These are phyloP conservation scores for Anaspis maculata DNA, from an alignment of 2,888 invertebrate genomes.

Conservation along the genomic window DNA sequence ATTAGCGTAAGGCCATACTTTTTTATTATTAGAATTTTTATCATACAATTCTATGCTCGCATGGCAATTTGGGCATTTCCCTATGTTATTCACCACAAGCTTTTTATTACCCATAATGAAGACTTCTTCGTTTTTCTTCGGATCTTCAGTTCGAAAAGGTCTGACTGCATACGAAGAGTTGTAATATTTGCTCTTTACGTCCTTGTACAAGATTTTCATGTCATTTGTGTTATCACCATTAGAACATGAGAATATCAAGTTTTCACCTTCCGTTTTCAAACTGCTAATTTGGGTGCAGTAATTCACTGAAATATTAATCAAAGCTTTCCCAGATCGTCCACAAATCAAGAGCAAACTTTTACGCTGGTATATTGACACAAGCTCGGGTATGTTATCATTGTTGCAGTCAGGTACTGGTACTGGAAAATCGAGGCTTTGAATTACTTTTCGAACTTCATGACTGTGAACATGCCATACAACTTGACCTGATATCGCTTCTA, in stretches of 20 bases:
- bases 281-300: conserved; percentile 53
- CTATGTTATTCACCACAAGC: conserved; percentile 62
- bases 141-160: conserved; percentile 16
- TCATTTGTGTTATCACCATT: conserved; percentile 2
- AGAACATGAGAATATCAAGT: conserved; percentile 14
- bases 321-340: conserved; percentile 58
- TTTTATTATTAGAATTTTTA: conserved; percentile 43
- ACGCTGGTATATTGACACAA: conserved; percentile 49
- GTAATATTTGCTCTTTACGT: conserved; percentile 14
- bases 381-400: conserved; percentile 61
- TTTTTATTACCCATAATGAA: conserved; percentile 55
- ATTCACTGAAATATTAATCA: conserved; percentile 52
- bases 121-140: conserved; percentile 47
- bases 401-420: conserved; percentile 64
- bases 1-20: conserved; percentile 52
- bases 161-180: conserved; percentile 18
- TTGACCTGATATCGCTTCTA: conserved; percentile 55
- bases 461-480: conserved; percentile 53
- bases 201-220: conserved; percentile 18
- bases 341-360: conserved; percentile 57
- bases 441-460: conserved; percentile 46
- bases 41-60: conserved; percentile 53
- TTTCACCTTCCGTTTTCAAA: conserved; percentile 46
- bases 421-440: conserved; percentile 59
- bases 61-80: conserved; percentile 62